A percentile compares a stretch with the other conserved stretches of the same genome.
phyloP scores from a whole-genome alignment of 2,113 vertebrate genomes.

The Motacilla alba region DNA sequence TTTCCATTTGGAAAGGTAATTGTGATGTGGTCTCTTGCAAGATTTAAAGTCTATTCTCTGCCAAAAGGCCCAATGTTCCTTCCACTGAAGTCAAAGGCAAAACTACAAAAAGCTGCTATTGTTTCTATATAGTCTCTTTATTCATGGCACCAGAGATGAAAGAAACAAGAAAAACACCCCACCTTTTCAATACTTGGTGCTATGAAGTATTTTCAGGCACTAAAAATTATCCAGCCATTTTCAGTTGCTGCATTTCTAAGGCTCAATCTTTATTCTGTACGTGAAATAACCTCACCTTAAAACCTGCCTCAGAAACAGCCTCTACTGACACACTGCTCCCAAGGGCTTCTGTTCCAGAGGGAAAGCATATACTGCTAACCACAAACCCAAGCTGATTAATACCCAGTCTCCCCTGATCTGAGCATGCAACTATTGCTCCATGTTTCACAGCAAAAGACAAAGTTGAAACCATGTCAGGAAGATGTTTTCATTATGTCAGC shows the following conservation, averaged over 20 bases:
- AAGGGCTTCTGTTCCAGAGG: neutral
- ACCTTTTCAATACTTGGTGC: neutral
- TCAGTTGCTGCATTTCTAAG: neutral
- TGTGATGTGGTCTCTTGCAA: neutral
- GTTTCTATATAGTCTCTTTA: neutral
- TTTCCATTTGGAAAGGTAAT: conserved; percentile 17
- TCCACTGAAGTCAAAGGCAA: neutral
- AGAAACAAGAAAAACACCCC: neutral
- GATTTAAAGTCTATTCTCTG: neutral
- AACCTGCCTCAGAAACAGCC: neutral
- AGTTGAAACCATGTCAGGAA: neutral
- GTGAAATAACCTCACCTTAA: neutral
- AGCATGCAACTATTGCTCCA: neutral
- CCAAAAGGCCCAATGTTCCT: neutral
- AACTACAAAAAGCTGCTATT: neutral
- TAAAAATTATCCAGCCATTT: neutral
- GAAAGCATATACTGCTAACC: neutral
- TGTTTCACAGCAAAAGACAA: neutral
- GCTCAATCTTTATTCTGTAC: neutral
- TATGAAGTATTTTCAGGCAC: neutral
- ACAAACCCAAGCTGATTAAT: neutral
- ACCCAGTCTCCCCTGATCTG: neutral
- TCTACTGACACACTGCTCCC: neutral
- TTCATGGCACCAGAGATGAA: neutral
- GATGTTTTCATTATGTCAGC: neutral